These are phyloP conservation scores for Myrmophylax atrothorax DNA, from an alignment of 2,113 vertebrate species.

Conservation along the genomic window DNA sequence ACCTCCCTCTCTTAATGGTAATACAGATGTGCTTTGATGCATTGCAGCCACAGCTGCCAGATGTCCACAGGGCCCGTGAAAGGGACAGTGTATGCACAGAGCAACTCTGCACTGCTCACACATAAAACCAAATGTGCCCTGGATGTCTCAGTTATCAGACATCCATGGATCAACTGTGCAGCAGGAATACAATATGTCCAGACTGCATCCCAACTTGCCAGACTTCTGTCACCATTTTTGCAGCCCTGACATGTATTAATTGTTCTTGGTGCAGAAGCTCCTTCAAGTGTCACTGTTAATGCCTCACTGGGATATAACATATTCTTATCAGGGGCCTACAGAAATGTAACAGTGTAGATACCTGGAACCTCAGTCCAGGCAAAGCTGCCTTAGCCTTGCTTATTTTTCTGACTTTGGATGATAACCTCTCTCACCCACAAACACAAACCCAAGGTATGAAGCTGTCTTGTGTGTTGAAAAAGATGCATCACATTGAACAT, in stretches of 20 bases:
- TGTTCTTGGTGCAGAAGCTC: not conserved
- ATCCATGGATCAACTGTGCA: not conserved
- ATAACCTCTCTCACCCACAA: not conserved
- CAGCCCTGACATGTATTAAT: not conserved
- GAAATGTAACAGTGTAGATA: not conserved
- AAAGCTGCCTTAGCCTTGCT: not conserved
- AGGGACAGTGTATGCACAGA: rapidly evolving
- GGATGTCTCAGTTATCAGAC: not conserved
- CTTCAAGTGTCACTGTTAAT: not conserved
- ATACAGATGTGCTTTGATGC: not conserved
- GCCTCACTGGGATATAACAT: not conserved
- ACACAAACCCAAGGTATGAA: not conserved
- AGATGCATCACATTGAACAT: not conserved
- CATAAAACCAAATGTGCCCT: not conserved
- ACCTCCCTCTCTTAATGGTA: not conserved
- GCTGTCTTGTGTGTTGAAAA: not conserved
- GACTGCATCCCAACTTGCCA: not conserved
- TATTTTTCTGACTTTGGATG: not conserved
- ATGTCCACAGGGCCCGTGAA: not conserved
- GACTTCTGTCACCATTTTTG: not conserved
- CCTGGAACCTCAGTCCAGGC: not conserved
- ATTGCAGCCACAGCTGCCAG: not conserved
- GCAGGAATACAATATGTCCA: not conserved
- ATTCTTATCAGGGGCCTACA: not conserved
- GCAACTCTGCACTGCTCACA: not conserved